phyloP scores from a whole-genome alignment of 2,797 vertebrate species.

The Scyliorhinus canicula region DNA sequence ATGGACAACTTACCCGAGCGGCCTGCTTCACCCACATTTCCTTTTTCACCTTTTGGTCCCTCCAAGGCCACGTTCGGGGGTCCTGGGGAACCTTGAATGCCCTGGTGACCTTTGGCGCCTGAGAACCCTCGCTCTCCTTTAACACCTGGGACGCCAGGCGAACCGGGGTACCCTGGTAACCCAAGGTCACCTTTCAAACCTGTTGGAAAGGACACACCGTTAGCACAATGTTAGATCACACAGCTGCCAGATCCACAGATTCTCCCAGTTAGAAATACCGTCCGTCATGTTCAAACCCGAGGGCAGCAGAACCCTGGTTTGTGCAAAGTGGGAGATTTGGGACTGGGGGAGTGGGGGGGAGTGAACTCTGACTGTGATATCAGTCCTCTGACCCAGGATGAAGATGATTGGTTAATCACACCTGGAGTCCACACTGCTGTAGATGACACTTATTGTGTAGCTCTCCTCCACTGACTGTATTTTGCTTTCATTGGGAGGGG shows the following conservation, averaged over 20 bases:
- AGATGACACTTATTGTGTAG: not conserved
- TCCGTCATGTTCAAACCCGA: not conserved
- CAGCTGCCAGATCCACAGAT: not conserved
- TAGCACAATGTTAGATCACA: not conserved
- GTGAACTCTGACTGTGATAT: not conserved
- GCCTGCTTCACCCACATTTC: conserved; percentile 68
- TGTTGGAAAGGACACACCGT: conserved; percentile 45
- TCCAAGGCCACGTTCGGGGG: conserved; percentile 65
- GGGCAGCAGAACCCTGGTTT: not conserved
- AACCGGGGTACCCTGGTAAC: conserved; percentile 78
- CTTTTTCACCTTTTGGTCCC: conserved; percentile 83
- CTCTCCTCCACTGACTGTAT: not conserved
- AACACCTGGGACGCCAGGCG: conserved; percentile 74
- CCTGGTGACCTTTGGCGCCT: conserved; percentile 66
- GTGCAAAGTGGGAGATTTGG: not conserved
- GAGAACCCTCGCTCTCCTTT: conserved; percentile 81
- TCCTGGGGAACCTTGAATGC: conserved; percentile 70
- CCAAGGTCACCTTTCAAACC: conserved; percentile 81
- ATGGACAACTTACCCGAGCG: conserved; percentile 62
- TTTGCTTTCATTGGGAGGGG: not conserved
- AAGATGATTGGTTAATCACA: not conserved
- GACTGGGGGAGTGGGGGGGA: too few relatives aligned
- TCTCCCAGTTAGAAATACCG: not conserved
- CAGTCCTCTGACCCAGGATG: not conserved
- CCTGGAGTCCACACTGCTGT: not conserved